Conservation (phyloP, 2,888 invertebrate genomes). For the Autographa pulchrina region DNA sequence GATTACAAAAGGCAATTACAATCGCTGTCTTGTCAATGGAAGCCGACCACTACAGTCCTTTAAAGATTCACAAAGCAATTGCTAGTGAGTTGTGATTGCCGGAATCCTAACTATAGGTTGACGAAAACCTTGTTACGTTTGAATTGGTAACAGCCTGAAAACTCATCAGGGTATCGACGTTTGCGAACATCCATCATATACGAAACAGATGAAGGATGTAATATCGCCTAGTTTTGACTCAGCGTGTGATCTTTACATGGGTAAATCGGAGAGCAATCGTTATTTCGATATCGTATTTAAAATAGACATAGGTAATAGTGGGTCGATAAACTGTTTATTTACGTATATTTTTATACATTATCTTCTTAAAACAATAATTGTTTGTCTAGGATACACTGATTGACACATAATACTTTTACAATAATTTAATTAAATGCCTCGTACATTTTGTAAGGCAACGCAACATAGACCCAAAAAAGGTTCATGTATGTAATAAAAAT, state of each 20-base stretch:
- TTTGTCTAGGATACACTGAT: too few relatives aligned
- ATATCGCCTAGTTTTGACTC: constrained; percentile 19
- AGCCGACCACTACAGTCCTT: not conserved
- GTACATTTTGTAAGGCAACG: too few relatives aligned
- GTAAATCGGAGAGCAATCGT: not conserved
- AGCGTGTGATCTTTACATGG: not conserved
- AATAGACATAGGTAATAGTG: too few relatives aligned
- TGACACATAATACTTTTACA: too few relatives aligned
- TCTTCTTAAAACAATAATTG: too few relatives aligned
- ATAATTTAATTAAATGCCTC: too few relatives aligned
- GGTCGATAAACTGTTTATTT: too few relatives aligned
- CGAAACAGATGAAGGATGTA: constrained; percentile 31
- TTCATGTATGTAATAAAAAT: too few relatives aligned
- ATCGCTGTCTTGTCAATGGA: not conserved
- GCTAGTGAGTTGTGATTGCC: not conserved
- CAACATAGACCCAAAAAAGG: not conserved
- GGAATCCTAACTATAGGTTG: not conserved
- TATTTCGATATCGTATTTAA: not conserved
- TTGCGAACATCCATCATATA: constrained; percentile 47
- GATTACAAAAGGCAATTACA: not conserved
- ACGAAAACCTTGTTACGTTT: not conserved
- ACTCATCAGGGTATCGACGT: constrained; percentile 45
- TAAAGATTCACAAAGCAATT: not conserved
- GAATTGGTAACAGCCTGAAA: constrained; percentile 30
- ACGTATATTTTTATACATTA: too few relatives aligned